A percentile compares a stretch with the other conserved stretches of the same genome.
Evolutionary conservation across 30 jellyfish, hydroid and myxozoan species (phyloP).

Genomic region (Clytia hemisphaerica): DNA sequence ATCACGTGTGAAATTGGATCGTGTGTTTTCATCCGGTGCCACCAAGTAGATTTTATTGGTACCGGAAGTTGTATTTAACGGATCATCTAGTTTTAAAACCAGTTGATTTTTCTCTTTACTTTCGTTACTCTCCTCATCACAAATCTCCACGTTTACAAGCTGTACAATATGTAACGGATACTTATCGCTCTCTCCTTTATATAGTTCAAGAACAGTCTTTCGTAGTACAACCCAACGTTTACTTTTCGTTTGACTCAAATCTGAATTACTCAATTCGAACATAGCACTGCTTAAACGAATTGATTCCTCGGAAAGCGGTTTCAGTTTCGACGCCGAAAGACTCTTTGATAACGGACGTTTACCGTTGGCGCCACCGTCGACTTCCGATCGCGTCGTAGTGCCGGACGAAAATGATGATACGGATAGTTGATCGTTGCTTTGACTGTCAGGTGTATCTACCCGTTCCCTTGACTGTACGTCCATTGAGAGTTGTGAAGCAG

Average conservation of each 20-base stretch:
- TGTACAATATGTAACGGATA: constrained; percentile 42
- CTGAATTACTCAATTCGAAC: constrained; percentile 45
- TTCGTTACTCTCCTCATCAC: too few species aligned
- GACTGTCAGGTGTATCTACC: too few species aligned
- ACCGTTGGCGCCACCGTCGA: constrained; percentile 37
- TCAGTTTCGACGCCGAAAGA: constrained; percentile 44
- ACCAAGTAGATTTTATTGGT: too few species aligned
- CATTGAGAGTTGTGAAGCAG: too few species aligned
- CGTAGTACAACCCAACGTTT: constrained; percentile 77
- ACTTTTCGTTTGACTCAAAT: constrained; percentile 37
- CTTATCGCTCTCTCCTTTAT: constrained; percentile 37
- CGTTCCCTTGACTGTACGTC: too few species aligned
- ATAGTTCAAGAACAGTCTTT: constrained; percentile 58
- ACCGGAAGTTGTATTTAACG: too few species aligned
- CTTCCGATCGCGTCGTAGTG: constrained; percentile 33
- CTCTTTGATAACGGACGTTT: constrained; percentile 15
- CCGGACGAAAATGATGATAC: constrained; percentile 34
- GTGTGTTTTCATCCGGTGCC: too few species aligned
- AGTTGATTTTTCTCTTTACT: too few species aligned
- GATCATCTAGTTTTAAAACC: too few species aligned
- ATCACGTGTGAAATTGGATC: too few species aligned
- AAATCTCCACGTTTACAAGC: constrained; percentile 49
- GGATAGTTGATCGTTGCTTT: too few species aligned
- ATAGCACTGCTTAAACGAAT: constrained; percentile 48
- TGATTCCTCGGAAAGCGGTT: constrained; percentile 23